A percentile compares a stretch with the other conserved stretches of the same genome.
phyloP scores from a whole-genome alignment of 2,888 invertebrate species.

The Drosophila incognita region DNA sequence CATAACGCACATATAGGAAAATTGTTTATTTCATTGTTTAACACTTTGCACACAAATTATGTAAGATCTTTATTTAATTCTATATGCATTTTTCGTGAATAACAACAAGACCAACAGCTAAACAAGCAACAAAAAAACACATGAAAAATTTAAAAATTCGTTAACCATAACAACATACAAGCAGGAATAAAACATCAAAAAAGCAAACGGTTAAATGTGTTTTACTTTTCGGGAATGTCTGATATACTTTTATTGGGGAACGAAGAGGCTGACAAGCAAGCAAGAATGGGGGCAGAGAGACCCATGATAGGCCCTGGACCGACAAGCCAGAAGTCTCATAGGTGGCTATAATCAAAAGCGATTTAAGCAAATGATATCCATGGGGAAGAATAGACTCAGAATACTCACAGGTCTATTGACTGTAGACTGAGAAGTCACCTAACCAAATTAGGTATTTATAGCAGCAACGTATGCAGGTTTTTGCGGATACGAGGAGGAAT shows the following conservation, averaged over 20 bases:
- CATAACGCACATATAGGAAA: constrained; percentile 38
- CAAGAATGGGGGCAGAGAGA: no score
- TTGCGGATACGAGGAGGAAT: no score
- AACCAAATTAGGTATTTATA: no score
- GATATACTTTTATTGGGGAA: not conserved
- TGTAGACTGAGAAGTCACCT: no score
- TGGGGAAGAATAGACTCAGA: no score
- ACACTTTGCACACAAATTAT: constrained; percentile 57
- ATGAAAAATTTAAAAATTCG: constrained; percentile 34
- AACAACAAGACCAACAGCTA: constrained; percentile 56
- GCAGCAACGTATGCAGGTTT: no score
- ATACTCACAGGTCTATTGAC: no score
- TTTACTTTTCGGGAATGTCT: not conserved
- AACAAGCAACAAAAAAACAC: constrained; percentile 40
- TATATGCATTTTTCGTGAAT: constrained; percentile 63
- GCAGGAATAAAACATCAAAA: constrained; percentile 71
- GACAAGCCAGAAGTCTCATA: no score
- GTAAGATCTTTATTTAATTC: constrained; percentile 56
- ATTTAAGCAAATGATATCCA: no score
- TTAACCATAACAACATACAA: constrained; percentile 45
- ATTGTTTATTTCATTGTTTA: constrained; percentile 64
- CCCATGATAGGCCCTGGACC: no score
- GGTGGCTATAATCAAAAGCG: no score
- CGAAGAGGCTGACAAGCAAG: no score
- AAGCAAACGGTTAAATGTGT: constrained; percentile 11